Percentiles rank a stretch among this genome's conserved stretches.
Evolutionary conservation across 2,113 vertebrate genomes (phyloP).

Genomic region (Saimiri boliviensis): DNA sequence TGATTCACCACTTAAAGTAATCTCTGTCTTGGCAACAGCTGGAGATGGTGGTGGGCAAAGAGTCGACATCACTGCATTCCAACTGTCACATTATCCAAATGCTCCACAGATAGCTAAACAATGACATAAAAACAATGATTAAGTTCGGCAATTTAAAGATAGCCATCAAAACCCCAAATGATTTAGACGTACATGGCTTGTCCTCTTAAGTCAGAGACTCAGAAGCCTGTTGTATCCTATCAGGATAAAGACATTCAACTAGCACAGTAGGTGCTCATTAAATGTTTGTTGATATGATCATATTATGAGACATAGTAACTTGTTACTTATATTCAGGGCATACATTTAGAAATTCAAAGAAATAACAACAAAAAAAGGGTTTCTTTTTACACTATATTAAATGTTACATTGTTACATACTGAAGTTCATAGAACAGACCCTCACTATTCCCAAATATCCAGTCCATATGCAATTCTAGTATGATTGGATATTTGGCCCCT

Average conservation of each 20-base stretch:
- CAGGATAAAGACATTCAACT: background rate
- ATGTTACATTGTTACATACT: background rate
- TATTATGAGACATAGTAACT: background rate
- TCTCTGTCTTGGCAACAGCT: constrained; percentile 96
- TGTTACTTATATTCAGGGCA: background rate
- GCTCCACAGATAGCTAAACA: constrained; percentile 69
- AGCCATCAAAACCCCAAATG: background rate
- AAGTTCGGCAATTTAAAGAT: constrained; percentile 21
- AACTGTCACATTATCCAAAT: background rate
- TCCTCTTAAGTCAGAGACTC: background rate
- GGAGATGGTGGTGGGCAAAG: constrained; percentile 96
- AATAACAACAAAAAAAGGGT: background rate
- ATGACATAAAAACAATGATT: constrained; percentile 8
- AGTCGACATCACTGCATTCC: constrained; percentile 88
- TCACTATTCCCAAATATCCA: background rate
- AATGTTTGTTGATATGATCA: background rate
- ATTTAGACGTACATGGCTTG: background rate
- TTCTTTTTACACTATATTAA: background rate
- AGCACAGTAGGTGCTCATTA: background rate
- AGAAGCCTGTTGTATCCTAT: background rate
- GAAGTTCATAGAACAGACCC: background rate
- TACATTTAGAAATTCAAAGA: background rate
- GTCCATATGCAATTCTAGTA: background rate
- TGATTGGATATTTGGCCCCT: background rate
- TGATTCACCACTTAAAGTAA: constrained; percentile 92